Evolutionary conservation across 2,113 vertebrate species (phyloP).

Genomic region (Dasyornis broadbenti): DNA sequence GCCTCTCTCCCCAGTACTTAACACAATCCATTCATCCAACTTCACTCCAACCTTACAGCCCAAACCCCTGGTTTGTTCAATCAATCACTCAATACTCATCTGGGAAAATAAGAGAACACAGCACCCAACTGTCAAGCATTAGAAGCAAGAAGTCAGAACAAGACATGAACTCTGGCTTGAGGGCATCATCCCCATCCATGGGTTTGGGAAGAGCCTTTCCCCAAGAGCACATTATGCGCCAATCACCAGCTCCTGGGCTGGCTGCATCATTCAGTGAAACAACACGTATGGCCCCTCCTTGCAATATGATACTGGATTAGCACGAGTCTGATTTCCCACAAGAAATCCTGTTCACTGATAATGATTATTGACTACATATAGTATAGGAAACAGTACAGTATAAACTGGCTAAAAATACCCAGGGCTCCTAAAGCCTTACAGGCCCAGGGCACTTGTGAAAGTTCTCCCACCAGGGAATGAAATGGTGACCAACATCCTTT

Average conservation of each 20-base stretch:
- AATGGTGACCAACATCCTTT: background rate
- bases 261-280: background rate
- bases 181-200: background rate
- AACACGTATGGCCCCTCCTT: background rate
- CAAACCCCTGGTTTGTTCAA: background rate
- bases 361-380: background rate
- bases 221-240: background rate
- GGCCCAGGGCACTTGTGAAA: background rate
- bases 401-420: background rate
- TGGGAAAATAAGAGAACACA: background rate
- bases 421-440: background rate
- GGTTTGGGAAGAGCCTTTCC: background rate
- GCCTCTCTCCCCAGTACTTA: background rate
- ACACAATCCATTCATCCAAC: background rate
- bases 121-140: background rate
- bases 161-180: background rate
- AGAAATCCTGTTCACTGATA: background rate
- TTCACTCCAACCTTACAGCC: background rate
- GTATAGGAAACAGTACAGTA: too few species aligned
- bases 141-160: background rate
- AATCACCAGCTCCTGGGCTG: background rate
- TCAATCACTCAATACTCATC: background rate
- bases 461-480: background rate
- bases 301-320: background rate
- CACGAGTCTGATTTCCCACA: background rate